Evolutionary conservation across 37 sponge, comb jelly and placozoan species (phyloP).

Genomic region (Aplysina aerophoba): DNA sequence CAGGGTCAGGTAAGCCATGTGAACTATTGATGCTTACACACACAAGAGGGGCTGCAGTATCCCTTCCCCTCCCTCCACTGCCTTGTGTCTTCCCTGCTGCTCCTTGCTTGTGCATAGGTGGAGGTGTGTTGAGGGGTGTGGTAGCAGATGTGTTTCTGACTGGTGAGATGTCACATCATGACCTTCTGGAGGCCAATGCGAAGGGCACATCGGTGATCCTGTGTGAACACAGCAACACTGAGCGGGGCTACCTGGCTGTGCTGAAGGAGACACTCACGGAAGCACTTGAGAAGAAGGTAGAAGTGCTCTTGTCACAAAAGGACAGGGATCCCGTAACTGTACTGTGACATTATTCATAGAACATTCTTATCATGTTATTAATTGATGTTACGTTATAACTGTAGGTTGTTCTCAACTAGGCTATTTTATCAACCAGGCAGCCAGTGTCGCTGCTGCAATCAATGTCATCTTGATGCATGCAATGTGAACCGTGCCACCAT

Average conservation of each 20-base stretch:
- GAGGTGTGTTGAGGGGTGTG: slow-evolving; percentile 68
- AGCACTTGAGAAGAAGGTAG: slow-evolving; percentile 37
- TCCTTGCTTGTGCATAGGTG: slow-evolving; percentile 47
- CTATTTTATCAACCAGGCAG: too few species aligned
- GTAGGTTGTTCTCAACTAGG: too few species aligned
- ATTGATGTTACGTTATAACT: too few species aligned
- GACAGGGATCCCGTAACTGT: slow-evolving; percentile 80
- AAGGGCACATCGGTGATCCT: slow-evolving; percentile 78
- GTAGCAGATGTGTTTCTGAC: slow-evolving; percentile 79
- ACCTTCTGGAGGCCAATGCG: slow-evolving; percentile 84
- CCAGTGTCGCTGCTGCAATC: too few species aligned
- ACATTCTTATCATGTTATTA: too few species aligned
- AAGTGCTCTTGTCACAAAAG: slow-evolving; percentile 49
- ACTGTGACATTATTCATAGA: slow-evolving; percentile 37
- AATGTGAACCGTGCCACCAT: too few species aligned
- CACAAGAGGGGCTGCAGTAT: too few species aligned
- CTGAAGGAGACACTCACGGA: slow-evolving; percentile 45
- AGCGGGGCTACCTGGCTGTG: slow-evolving; percentile 81
- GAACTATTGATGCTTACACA: too few species aligned
- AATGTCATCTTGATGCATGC: too few species aligned
- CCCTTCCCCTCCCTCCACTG: background rate
- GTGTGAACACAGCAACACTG: slow-evolving; percentile 96
- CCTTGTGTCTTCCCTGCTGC: background rate
- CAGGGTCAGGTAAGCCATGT: slow-evolving; percentile 73
- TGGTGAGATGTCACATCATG: slow-evolving; percentile 96